A percentile compares a stretch with the other conserved stretches of the same genome.
Evolutionary conservation across 2,797 vertebrate genomes (phyloP).

Genomic region (Valencia hispanica): DNA sequence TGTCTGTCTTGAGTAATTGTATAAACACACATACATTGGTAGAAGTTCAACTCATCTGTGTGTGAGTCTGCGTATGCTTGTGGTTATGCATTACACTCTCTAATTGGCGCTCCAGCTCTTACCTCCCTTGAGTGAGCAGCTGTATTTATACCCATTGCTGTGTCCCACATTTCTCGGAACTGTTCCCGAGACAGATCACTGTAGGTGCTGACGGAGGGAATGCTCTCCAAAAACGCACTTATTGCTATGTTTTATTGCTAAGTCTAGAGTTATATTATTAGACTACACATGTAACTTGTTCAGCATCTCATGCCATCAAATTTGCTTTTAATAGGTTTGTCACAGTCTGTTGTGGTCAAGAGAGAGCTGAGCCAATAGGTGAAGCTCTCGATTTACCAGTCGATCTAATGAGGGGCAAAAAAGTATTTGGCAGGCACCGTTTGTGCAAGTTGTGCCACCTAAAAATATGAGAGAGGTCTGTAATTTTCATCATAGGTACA

Average conservation of each 20-base stretch:
- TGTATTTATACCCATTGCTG: slow-evolving; percentile 48
- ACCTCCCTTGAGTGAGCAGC: slow-evolving; percentile 36
- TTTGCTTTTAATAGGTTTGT: background rate
- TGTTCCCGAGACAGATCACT: background rate
- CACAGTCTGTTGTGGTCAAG: background rate
- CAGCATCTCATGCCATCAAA: background rate
- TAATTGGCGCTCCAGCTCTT: slow-evolving; percentile 55
- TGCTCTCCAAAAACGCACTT: slow-evolving; percentile 7
- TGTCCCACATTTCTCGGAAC: slow-evolving; percentile 41
- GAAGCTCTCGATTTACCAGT: background rate
- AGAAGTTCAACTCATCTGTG: slow-evolving; percentile 14
- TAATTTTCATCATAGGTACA: too few species aligned
- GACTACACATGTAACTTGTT: background rate
- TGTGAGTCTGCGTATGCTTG: slow-evolving; percentile 8
- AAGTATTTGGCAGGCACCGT: too few species aligned
- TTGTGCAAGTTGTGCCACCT: too few species aligned
- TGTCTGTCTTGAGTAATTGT: background rate
- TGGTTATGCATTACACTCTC: slow-evolving; percentile 43
- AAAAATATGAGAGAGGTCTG: too few species aligned
- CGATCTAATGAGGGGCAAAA: too few species aligned
- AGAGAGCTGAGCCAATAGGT: background rate
- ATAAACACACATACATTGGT: slow-evolving; percentile 4
- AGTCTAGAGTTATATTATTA: background rate
- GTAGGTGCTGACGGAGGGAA: slow-evolving; percentile 9
- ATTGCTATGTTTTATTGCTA: background rate